These are phyloP conservation scores for Caenorhabditis macrosperma DNA, from an alignment of 2,888 invertebrate genomes.

Conservation along the genomic window DNA sequence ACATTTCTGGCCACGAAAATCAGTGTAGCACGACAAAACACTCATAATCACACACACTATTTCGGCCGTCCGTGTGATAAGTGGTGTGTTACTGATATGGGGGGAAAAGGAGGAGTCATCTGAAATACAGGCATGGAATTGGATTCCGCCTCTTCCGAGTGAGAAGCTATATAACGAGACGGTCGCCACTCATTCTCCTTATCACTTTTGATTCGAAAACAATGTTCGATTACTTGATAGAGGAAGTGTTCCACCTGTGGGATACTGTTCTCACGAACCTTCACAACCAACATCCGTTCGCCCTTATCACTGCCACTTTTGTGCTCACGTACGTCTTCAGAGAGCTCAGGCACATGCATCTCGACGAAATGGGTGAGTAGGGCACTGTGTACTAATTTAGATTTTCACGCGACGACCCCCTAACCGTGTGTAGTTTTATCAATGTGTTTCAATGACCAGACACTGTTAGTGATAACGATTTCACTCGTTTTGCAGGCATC, in stretches of 20 bases:
- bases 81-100: conserved; percentile 31
- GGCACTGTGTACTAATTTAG: background rate
- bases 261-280: conserved; percentile 14
- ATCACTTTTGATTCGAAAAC: background rate
- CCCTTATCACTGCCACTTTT: conserved; percentile 24
- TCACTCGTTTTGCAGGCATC: conserved; percentile 49
- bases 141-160: conserved; percentile 54
- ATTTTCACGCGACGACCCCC: background rate
- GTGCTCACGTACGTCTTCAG: conserved; percentile 38
- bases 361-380: conserved; percentile 61
- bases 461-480: conserved; percentile 11
- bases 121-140: conserved; percentile 46
- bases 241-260: background rate
- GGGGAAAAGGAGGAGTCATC: conserved; percentile 48
- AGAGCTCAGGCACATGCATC: conserved; percentile 60
- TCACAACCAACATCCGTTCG: conserved; percentile 55
- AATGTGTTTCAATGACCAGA: conserved; percentile 24
- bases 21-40: conserved; percentile 37
- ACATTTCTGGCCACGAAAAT: conserved; percentile 23
- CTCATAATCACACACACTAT: conserved; percentile 30
- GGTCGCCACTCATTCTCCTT: background rate
- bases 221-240: conserved; percentile 6
- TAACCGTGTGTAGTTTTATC: background rate
- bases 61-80: conserved; percentile 34
- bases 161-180: conserved; percentile 40